phyloP scores from a whole-genome alignment of 2,113 vertebrate species.

The Apteryx owenii region DNA sequence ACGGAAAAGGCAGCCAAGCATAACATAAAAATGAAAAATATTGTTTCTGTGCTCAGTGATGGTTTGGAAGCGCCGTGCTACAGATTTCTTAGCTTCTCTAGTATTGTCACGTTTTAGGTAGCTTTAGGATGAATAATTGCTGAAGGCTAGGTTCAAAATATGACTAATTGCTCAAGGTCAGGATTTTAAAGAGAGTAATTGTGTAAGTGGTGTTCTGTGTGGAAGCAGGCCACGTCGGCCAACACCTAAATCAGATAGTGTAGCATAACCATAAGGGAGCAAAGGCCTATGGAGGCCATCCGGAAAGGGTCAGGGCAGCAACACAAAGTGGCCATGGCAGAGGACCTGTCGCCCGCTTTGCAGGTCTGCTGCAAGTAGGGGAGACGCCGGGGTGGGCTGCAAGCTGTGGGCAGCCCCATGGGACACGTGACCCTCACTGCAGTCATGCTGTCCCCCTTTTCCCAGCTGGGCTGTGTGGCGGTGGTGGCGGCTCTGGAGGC shows the following conservation, averaged over 20 bases:
- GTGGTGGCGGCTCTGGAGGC: background rate
- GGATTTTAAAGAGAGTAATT: background rate
- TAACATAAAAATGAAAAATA: slow-evolving; percentile 24
- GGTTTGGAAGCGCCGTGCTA: background rate
- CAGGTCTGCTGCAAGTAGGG: background rate
- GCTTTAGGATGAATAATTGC: background rate
- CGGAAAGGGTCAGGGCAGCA: background rate
- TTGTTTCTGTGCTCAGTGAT: background rate
- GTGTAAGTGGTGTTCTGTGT: background rate
- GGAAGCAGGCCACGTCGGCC: background rate
- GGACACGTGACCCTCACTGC: rapidly evolving
- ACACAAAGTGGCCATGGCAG: background rate
- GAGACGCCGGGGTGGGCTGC: background rate
- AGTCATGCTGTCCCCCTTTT: no score
- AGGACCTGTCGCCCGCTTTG: background rate
- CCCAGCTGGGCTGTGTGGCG: no score
- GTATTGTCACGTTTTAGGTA: rapidly evolving
- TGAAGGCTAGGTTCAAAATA: background rate
- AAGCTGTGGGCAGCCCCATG: background rate
- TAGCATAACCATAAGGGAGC: rapidly evolving
- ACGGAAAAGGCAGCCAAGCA: slow-evolving; percentile 18
- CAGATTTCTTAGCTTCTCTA: background rate
- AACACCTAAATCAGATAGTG: background rate
- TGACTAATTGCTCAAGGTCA: background rate
- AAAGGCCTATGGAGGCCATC: background rate